These are phyloP conservation scores for Dicycla oo DNA, from an alignment of 2,888 invertebrate genomes.

Conservation along the genomic window DNA sequence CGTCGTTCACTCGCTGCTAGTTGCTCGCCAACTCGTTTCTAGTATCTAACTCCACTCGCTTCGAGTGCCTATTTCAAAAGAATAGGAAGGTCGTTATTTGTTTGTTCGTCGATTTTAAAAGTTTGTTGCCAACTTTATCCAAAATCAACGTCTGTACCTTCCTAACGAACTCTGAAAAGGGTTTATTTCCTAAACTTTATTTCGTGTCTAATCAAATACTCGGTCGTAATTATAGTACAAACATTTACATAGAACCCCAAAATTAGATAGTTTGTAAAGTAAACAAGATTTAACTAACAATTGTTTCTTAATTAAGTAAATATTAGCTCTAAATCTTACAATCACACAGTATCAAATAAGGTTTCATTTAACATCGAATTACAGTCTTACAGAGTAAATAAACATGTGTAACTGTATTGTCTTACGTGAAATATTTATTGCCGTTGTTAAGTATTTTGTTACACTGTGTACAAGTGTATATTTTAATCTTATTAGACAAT, in stretches of 20 bases:
- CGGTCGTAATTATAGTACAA: constrained; percentile 15
- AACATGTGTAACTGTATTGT: constrained; percentile 28
- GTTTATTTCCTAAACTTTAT: constrained; percentile 23
- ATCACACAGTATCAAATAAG: constrained; percentile 36
- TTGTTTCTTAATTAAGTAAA: constrained; percentile 49
- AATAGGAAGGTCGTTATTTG: background rate
- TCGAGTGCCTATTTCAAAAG: background rate
- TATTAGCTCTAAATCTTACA: constrained; percentile 47
- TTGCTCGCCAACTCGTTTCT: no score
- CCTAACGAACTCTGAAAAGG: constrained; percentile 6
- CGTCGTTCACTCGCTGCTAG: background rate
- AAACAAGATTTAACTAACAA: constrained; percentile 38
- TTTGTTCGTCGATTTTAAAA: background rate
- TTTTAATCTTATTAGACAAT: constrained; percentile 10
- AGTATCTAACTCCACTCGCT: no score
- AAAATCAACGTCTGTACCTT: constrained; percentile 18
- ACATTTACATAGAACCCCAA: constrained; percentile 21
- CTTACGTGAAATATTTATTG: constrained; percentile 28
- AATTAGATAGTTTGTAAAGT: constrained; percentile 41
- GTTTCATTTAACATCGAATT: constrained; percentile 31
- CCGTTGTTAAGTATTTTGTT: constrained; percentile 20
- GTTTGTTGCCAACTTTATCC: background rate
- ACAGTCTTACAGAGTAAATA: constrained; percentile 42
- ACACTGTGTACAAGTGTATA: constrained; percentile 2
- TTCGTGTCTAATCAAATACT: constrained; percentile 9